A percentile compares a stretch with the other conserved stretches of the same genome.
phyloP scores from a whole-genome alignment of 64 coral and sea anemone genomes.

The Trachythela sp. region DNA sequence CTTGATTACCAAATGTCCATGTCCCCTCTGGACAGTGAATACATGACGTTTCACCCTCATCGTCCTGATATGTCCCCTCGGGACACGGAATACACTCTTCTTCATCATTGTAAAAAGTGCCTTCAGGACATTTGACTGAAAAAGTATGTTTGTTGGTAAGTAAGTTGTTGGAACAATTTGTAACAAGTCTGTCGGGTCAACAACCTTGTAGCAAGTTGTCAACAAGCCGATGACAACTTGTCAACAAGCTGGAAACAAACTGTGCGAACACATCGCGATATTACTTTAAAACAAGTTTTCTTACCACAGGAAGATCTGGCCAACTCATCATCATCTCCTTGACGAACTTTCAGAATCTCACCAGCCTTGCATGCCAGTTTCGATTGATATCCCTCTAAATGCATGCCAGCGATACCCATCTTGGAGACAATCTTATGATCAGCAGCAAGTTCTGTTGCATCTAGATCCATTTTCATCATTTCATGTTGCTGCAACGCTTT shows the following conservation, averaged over 20 bases:
- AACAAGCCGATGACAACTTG: too few relatives aligned
- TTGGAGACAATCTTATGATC: neutral
- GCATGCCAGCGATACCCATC: neutral
- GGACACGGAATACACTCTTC: neutral
- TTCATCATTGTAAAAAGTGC: neutral
- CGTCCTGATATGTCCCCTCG: neutral
- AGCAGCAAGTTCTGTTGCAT: neutral
- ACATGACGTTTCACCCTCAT: neutral
- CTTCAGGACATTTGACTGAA: constrained; percentile 7
- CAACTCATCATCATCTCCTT: constrained; percentile 1
- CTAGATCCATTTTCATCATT: neutral
- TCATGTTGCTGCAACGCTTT: neutral
- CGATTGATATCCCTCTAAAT: neutral
- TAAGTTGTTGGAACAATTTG: too few relatives aligned
- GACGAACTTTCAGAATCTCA: neutral
- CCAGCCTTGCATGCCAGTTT: neutral
- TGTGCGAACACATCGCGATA: too few relatives aligned
- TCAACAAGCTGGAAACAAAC: too few relatives aligned
- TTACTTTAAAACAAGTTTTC: too few relatives aligned
- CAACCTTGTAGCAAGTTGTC: too few relatives aligned
- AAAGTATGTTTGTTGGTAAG: neutral
- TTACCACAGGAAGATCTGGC: constrained; percentile 10
- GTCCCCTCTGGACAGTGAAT: neutral
- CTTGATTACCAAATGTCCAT: neutral
- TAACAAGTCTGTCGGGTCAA: too few relatives aligned